Conservation (phyloP, 2,888 invertebrate genomes). For the Erpobdella octoculata region DNA sequence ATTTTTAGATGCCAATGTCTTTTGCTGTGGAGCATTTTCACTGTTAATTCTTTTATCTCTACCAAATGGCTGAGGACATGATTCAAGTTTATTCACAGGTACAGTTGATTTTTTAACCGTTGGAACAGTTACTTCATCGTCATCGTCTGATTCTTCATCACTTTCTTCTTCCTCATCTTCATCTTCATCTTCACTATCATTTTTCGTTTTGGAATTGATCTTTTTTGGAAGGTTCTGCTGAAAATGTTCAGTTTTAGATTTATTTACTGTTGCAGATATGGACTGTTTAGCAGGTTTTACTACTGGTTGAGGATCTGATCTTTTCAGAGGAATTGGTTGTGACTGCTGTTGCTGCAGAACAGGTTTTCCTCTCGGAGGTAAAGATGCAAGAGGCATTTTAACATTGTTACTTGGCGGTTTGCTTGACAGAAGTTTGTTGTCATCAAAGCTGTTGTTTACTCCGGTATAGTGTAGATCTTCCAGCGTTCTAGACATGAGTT, state of each 20-base stretch:
- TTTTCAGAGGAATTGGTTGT: not conserved
- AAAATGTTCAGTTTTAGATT: not conserved
- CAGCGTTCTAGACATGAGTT: constrained; percentile 28
- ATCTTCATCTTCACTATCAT: constrained; percentile 19
- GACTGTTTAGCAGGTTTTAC: not conserved
- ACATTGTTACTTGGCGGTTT: not conserved
- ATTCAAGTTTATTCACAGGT: not conserved
- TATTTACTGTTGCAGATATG: not conserved
- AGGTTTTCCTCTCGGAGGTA: not conserved
- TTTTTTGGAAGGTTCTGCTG: not conserved
- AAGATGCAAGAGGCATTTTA: not conserved
- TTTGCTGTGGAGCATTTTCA: not conserved
- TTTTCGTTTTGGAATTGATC: not conserved
- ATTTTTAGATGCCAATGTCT: not conserved
- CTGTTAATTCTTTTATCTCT: not conserved
- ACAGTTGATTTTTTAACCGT: not conserved
- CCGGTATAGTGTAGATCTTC: constrained; percentile 22
- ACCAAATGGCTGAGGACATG: constrained; percentile 15
- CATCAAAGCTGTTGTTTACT: not conserved
- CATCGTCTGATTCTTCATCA: not conserved
- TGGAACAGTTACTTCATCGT: not conserved
- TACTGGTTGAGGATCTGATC: not conserved
- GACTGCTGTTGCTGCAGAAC: not conserved
- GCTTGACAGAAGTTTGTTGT: not conserved
- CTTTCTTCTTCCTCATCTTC: constrained; percentile 13